Evolutionary conservation across 2,888 invertebrate species (phyloP).

Genomic region (Epinotia bilunana): DNA sequence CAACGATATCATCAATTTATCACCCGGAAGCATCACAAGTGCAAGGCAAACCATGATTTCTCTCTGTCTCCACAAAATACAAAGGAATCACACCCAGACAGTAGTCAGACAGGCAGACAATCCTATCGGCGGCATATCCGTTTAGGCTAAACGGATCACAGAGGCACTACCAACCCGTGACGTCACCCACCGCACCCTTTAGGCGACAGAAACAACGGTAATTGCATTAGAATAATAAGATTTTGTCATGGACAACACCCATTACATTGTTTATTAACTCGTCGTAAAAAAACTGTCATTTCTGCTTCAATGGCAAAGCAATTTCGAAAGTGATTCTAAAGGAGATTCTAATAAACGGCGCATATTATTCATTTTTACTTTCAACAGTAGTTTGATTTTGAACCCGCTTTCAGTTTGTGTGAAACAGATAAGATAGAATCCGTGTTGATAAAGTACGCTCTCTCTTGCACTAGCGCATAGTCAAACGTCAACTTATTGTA

Average conservation of each 20-base stretch:
- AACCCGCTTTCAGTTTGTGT: no score
- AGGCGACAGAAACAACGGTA: slow-evolving; percentile 33
- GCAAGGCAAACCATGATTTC: not conserved
- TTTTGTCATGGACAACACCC: slow-evolving; percentile 15
- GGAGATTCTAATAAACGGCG: not conserved
- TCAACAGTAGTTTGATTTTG: no score
- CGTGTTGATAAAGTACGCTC: not conserved
- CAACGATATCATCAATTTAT: not conserved
- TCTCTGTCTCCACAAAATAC: not conserved
- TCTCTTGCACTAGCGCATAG: not conserved
- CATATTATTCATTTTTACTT: no score
- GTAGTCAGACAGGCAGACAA: slow-evolving; percentile 61
- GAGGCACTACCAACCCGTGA: slow-evolving; percentile 67
- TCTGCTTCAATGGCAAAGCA: slow-evolving; percentile 9
- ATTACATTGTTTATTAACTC: slow-evolving; percentile 15
- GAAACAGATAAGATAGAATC: no score
- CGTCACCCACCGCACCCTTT: slow-evolving; percentile 54
- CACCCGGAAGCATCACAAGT: not conserved
- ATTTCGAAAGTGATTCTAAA: not conserved
- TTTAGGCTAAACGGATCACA: slow-evolving; percentile 76
- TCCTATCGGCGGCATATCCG: slow-evolving; percentile 69
- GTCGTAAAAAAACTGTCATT: slow-evolving; percentile 11
- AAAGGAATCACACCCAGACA: slow-evolving; percentile 38
- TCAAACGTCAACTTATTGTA: not conserved
- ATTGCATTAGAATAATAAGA: slow-evolving; percentile 41